Percentiles rank a stretch among this genome's conserved stretches.
Evolutionary conservation across 1,140 invertebrate genomes (phyloP).

Genomic region (Magallana ariakensis): DNA sequence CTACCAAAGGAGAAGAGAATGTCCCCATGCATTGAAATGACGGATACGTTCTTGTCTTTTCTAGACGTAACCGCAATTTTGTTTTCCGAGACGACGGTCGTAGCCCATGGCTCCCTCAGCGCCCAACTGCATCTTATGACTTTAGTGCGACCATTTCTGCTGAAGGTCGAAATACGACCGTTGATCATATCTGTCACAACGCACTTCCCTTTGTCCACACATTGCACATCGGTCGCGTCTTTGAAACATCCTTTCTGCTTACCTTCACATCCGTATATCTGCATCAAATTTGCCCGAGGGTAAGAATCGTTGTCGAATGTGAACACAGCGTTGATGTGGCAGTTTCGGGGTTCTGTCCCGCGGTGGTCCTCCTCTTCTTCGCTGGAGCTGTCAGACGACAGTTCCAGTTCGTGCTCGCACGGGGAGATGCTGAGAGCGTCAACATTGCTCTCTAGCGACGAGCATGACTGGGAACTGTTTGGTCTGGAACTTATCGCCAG

Average conservation of each 20-base stretch:
- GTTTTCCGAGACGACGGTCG: conserved; percentile 42
- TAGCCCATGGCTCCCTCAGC: conserved; percentile 57
- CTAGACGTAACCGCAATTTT: conserved; percentile 59
- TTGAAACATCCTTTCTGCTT: conserved; percentile 19
- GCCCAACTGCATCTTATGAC: not conserved
- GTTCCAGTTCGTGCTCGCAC: not conserved
- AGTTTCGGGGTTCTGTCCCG: not conserved
- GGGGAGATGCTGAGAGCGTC: not conserved
- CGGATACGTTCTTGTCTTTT: conserved; percentile 49
- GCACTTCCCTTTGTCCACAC: conserved; percentile 32
- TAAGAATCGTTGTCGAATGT: not conserved
- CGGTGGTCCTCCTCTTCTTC: conserved; percentile 25
- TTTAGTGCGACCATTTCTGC: not conserved
- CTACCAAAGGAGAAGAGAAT: conserved; percentile 74
- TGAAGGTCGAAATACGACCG: conserved; percentile 18
- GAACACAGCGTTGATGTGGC: conserved; percentile 24
- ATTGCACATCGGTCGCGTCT: conserved; percentile 14
- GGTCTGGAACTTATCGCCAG: not conserved
- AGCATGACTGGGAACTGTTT: not conserved
- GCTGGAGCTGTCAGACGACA: conserved; percentile 37
- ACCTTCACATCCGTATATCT: conserved; percentile 20
- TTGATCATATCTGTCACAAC: conserved; percentile 31
- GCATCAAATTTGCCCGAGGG: not conserved
- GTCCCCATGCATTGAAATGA: conserved; percentile 55
- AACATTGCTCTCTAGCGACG: not conserved